Conservation (phyloP, 2,113 vertebrate genomes). For the Irena cyanogastra region DNA sequence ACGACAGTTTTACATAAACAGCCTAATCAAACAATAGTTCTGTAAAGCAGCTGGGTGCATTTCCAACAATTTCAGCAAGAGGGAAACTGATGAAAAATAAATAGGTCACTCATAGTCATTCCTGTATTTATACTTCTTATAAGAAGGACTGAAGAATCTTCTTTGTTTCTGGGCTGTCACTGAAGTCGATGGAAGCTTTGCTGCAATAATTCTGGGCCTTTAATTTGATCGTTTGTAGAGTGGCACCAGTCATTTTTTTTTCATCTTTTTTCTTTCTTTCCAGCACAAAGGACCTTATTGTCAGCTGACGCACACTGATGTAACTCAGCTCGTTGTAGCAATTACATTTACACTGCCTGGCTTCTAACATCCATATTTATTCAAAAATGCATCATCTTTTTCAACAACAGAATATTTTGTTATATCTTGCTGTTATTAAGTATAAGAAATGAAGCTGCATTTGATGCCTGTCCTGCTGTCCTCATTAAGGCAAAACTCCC, state of each 20-base stretch:
- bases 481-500: conserved; percentile 34
- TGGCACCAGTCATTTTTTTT: background rate
- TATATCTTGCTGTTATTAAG: background rate
- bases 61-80: background rate
- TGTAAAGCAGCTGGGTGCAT: background rate
- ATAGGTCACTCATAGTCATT: background rate
- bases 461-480: background rate
- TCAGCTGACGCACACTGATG: background rate
- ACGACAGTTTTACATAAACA: background rate
- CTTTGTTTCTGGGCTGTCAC: background rate
- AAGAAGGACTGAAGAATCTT: background rate
- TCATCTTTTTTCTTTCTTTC: background rate
- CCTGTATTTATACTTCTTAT: background rate
- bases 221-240: conserved; percentile 6
- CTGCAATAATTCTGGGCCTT: background rate
- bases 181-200: background rate
- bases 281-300: background rate
- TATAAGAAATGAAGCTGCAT: background rate
- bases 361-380: background rate
- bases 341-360: background rate
- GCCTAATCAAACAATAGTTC: background rate
- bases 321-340: background rate
- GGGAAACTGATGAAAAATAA: background rate
- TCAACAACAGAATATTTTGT: background rate
- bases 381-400: background rate